phyloP scores from a whole-genome alignment of 2,888 invertebrate species.

The Cyclophora albipunctata region DNA sequence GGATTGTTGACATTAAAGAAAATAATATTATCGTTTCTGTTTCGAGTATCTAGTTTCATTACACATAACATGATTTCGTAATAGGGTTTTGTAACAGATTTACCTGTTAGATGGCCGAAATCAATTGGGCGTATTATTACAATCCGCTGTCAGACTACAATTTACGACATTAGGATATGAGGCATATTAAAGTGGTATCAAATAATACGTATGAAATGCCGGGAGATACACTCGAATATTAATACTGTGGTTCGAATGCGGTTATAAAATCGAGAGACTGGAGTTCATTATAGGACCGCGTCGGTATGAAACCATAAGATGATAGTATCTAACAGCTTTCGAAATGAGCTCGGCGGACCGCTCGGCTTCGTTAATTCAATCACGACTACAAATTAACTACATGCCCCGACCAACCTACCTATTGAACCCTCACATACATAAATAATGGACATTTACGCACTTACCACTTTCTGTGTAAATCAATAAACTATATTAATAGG shows the following conservation, averaged over 20 bases:
- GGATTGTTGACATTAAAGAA: slow-evolving; percentile 28
- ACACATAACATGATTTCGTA: no score
- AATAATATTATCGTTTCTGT: slow-evolving; percentile 16
- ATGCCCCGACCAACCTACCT: slow-evolving; percentile 30
- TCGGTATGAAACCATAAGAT: slow-evolving; percentile 30
- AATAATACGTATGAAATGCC: no score
- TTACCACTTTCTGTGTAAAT: no score
- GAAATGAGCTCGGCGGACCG: slow-evolving; percentile 39
- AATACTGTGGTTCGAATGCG: not conserved
- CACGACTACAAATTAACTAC: slow-evolving; percentile 56
- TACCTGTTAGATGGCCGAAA: no score
- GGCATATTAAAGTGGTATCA: no score
- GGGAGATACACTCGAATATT: no score
- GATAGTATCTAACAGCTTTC: slow-evolving; percentile 46
- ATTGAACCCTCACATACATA: slow-evolving; percentile 25
- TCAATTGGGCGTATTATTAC: no score
- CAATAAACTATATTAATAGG: no score
- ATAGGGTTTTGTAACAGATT: no score
- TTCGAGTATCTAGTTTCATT: not conserved
- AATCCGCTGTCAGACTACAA: no score
- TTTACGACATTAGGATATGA: no score
- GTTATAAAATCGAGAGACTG: slow-evolving; percentile 11
- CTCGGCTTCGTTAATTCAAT: slow-evolving; percentile 56
- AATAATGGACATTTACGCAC: slow-evolving; percentile 2
- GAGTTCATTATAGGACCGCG: slow-evolving; percentile 26